Percentiles rank a stretch among this genome's conserved stretches.
Conservation (phyloP, 2,113 vertebrate genomes). For the Pyxicephalus adspersus region DNA sequence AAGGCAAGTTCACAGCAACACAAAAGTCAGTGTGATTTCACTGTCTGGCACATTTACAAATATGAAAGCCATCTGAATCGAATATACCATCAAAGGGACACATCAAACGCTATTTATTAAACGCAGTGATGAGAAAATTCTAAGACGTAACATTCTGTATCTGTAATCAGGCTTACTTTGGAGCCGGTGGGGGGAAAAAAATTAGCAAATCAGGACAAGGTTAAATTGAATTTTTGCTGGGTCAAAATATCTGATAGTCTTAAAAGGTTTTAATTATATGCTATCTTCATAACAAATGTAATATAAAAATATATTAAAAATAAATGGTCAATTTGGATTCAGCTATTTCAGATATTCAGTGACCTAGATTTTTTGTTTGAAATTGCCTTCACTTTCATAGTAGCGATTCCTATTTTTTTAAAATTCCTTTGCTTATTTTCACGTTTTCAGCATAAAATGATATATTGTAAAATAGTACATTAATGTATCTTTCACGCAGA, state of each 20-base stretch:
- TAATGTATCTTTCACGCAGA: constrained; percentile 1
- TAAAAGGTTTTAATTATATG: constrained; percentile 49
- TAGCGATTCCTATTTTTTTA: constrained; percentile 8
- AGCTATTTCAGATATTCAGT: constrained; percentile 11
- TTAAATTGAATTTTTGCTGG: constrained; percentile 40
- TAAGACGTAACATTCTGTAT: constrained; percentile 24
- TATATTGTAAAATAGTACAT: constrained; percentile 13
- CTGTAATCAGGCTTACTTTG: constrained; percentile 42
- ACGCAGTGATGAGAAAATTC: constrained; percentile 40
- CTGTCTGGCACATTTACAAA: constrained; percentile 38
- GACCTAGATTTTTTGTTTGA: constrained; percentile 38
- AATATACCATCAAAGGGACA: constrained; percentile 45
- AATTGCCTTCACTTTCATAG: background rate
- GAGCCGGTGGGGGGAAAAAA: background rate
- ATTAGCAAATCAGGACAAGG: constrained; percentile 46
- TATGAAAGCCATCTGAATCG: constrained; percentile 44
- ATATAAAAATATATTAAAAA: background rate
- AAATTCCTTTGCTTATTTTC: constrained; percentile 2
- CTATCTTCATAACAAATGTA: constrained; percentile 33
- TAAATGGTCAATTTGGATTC: constrained; percentile 19
- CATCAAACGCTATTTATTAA: constrained; percentile 54
- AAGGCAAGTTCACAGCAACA: constrained; percentile 44
- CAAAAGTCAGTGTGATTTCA: constrained; percentile 19
- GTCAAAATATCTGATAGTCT: constrained; percentile 45
- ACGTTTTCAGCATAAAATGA: constrained; percentile 23